Percentiles rank a stretch among this genome's conserved stretches.
Conservation (phyloP, 2,888 invertebrate species). For the Cephus sareptanus region DNA sequence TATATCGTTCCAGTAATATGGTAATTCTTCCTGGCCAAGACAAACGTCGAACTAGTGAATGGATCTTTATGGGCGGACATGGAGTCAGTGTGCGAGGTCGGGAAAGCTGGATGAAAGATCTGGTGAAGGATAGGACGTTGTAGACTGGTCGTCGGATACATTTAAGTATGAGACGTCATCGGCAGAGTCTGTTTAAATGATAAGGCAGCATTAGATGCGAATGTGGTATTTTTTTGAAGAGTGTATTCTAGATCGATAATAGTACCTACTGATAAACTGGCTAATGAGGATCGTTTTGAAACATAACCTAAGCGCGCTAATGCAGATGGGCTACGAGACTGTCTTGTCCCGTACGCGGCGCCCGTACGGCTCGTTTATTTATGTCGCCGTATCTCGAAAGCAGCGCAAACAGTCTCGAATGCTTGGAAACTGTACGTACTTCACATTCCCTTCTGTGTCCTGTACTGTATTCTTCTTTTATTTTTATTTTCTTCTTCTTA, state of each 20-base stretch:
- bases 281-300: not conserved
- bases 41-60: not conserved
- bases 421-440: not conserved
- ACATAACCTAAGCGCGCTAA: not conserved
- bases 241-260: not conserved
- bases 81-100: not conserved
- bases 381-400: not conserved
- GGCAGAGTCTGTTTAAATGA: not conserved
- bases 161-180: not conserved
- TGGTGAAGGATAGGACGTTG: not conserved
- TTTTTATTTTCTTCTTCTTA: not conserved
- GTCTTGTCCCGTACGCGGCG: not conserved
- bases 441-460: not conserved
- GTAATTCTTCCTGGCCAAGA: not conserved
- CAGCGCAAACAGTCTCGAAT: not conserved
- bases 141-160: not conserved
- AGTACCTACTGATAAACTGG: not conserved
- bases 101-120: not conserved
- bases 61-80: not conserved
- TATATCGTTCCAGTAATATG: conserved; percentile 12
- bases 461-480: not conserved
- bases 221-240: not conserved
- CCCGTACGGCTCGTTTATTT: not conserved
- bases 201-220: not conserved
- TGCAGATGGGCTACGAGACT: not conserved